Base-by-base conservation (phyloP, 2,888 invertebrate genomes). In the Tanaodytes sp. region DNA sequence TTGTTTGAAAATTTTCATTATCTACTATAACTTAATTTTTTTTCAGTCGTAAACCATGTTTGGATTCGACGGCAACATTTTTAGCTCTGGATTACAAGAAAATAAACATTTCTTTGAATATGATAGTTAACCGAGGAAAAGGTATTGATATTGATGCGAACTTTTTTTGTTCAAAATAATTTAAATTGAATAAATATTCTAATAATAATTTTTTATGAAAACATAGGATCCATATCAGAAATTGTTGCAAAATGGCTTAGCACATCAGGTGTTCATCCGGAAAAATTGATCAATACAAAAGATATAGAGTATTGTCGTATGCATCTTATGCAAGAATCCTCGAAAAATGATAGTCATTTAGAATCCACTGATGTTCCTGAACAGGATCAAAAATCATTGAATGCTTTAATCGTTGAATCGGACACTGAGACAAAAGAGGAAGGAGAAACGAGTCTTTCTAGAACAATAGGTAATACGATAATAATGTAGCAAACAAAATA, bases 201-300 rank as follows among this genome's bases (percentile, higher is more conserved):
- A n/a, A n/a, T n/a, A n/a, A n/a, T 31, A 49, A 49, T 19, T 16
- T 19, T 12, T 45, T 37, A 37, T 37, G 12, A 33, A 33, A 33
- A 33, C 12, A 33, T 33, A 87, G 96, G 96, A 30, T 93, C 93
- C n/a, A 91, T 97, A 6, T 93, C 95, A 0, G 96, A 97, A 84
- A 85, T 95, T 52, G 92, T 95, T 39, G 93, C 95, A 0, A 92
- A 92, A 80, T 97, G 96, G 95, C 86, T 96, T 16, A 91, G 92
- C 51, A 88, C 90, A 15, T 89, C 91, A 73, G 92, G 93, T 9
- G 86, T 93, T 4, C 87, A 91, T 78, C 93, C 94, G 0, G 85
- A 88, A 14, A 75, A 81, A 42, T 77, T 88, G 43, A 78, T 85
- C 43, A 84, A 86, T 54, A 79, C 80, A 20, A 80, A 79, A 1